phyloP scores from a whole-genome alignment of 1,140 invertebrate genomes.

The Lepidurus apus region DNA sequence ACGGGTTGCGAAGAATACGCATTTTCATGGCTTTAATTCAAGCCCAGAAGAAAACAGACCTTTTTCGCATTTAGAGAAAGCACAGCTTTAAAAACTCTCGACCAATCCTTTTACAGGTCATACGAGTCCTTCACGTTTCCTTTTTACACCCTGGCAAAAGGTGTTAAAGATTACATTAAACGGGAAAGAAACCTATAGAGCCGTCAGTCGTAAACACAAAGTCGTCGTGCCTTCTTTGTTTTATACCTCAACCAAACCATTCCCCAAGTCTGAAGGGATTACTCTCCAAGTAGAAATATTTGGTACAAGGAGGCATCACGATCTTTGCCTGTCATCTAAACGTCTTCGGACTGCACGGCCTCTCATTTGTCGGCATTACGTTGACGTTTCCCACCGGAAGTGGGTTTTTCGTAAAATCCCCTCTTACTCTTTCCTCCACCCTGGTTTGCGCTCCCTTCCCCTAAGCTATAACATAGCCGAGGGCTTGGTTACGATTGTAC shows the following conservation, averaged over 20 bases:
- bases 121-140: neutral
- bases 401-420: constrained; percentile 19
- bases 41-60: neutral
- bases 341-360: neutral
- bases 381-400: constrained; percentile 20
- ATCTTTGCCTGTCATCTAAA: neutral
- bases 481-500: neutral
- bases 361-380: constrained; percentile 14
- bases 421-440: constrained; percentile 8
- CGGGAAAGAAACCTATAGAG: too few species aligned
- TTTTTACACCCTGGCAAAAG: neutral
- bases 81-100: neutral
- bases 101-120: neutral
- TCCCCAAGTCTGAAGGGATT: neutral
- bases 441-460: constrained; percentile 3
- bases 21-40: constrained; percentile 8
- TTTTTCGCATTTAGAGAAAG: neutral
- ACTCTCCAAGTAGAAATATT: neutral
- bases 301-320: neutral
- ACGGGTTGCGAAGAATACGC: neutral
- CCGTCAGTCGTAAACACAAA: neutral
- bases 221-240: neutral
- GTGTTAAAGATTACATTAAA: neutral
- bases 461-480: neutral
- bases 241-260: neutral